Base-by-base conservation (phyloP, 2,888 invertebrate genomes). In the Digitonthophagus gazella region DNA sequence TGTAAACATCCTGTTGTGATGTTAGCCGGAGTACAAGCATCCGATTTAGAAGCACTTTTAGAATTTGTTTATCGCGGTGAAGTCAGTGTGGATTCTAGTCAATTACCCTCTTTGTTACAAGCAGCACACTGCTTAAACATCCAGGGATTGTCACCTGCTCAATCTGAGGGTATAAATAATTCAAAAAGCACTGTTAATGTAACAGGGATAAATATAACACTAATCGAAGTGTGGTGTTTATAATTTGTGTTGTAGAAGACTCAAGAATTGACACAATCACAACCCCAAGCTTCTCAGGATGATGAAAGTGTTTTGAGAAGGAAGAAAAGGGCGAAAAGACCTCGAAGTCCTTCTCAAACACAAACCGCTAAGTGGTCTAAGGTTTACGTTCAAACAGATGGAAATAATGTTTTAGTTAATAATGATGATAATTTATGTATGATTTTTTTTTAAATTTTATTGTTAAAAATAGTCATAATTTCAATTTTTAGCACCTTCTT, bases 1-100 rank as follows among this genome's bases (percentile, higher is more conserved):
- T 88, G 88, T 79, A 86, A 88, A 74, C 88, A 88, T 83, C 88
- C 88, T 44, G 87, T 88, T 22, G 86, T 88, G n/a, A 86, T 88
- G 87, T 79, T 88, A 75, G 88, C 88, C 61, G 88, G 88, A 69
- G 86, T 88, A 20, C 86, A 85, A 74, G 87, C 88, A 63, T 85
- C 85, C 73, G 88, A 88, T 78, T 81, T 88, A 73, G 88, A 88
- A 78, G 86, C 87, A n/a, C 77, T 88, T 65, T 79, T 88, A 63
- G 88, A 88, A 79, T 88, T 88, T 80, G 87, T 88, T 58, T 88
- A 88, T 75, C 84, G 87, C 58, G 88, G 88, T 64, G 88, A 88
- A 82, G 87, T 88, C 19, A 88, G 87, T 73, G 87, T 88, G 18
- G 88, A 88, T 77, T 87, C 87, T 70, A 86, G 85, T 64, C 88